phyloP scores from a whole-genome alignment of 92 coral and sea anemone species.

The Epizoanthus stellaris region DNA sequence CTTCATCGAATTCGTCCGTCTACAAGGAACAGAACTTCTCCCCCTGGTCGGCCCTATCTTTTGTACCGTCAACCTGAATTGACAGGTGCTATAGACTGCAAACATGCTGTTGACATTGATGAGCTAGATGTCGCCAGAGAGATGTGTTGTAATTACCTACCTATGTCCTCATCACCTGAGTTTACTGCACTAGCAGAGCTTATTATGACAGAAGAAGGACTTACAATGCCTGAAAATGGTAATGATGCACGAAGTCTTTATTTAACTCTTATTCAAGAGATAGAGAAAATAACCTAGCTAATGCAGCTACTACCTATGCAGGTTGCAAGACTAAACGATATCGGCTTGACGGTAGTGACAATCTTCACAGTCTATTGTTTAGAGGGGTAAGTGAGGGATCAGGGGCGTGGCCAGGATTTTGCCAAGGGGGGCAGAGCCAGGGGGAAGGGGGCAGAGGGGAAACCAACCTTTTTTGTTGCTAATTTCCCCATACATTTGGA shows the following conservation, averaged over 20 bases:
- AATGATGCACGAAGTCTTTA: conserved; percentile 34
- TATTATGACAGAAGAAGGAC: conserved; percentile 44
- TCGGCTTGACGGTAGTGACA: no score
- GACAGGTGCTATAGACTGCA: conserved; percentile 54
- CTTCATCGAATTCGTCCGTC: conserved; percentile 60
- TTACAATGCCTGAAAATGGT: conserved; percentile 28
- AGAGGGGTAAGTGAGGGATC: no score
- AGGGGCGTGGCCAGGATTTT: no score
- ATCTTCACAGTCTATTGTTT: no score
- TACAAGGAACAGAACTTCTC: conserved; percentile 58
- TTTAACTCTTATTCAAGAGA: conserved; percentile 25
- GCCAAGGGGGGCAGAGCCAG: no score
- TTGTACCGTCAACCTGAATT: conserved; percentile 58
- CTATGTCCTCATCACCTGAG: conserved; percentile 49
- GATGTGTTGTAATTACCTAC: conserved; percentile 54
- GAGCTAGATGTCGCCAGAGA: conserved; percentile 55
- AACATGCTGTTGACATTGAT: conserved; percentile 49
- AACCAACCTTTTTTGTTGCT: no score
- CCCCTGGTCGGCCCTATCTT: conserved; percentile 60
- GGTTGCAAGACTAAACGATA: no score
- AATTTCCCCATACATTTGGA: no score
- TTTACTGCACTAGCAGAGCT: conserved; percentile 56
- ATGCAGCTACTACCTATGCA: no score
- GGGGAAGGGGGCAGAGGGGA: no score
- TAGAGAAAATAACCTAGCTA: conserved; percentile 27